Conservation (phyloP, 2,888 invertebrate genomes). For the Monochamus alternatus region DNA sequence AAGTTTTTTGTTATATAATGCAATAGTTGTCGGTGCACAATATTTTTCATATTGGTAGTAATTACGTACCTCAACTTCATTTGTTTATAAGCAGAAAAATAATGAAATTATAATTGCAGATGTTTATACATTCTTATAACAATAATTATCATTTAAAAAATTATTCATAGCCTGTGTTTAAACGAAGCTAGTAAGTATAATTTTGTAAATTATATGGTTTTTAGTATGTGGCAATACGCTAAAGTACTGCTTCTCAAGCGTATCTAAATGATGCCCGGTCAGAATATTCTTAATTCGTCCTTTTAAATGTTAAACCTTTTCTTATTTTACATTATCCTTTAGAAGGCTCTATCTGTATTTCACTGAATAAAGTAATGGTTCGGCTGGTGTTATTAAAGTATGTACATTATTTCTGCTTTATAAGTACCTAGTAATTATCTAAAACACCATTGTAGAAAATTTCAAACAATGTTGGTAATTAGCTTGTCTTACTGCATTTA, state of each 20-base stretch:
- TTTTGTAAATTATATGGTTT: not conserved
- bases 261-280: too few relatives aligned
- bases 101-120: slow-evolving; percentile 24
- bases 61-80: slow-evolving; percentile 23
- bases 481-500: slow-evolving; percentile 49
- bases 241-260: too few relatives aligned
- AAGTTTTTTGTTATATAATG: slow-evolving; percentile 44
- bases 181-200: not conserved
- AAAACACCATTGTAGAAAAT: slow-evolving; percentile 43
- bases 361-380: not conserved
- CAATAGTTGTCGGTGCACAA: slow-evolving; percentile 39
- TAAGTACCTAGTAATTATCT: slow-evolving; percentile 41
- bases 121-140: not conserved
- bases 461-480: slow-evolving; percentile 47
- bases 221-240: too few relatives aligned
- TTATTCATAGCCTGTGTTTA: not conserved
- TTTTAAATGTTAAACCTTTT: too few relatives aligned
- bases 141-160: slow-evolving; percentile 9
- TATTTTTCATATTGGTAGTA: slow-evolving; percentile 35
- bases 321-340: too few relatives aligned
- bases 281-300: too few relatives aligned
- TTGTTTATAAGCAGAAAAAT: slow-evolving; percentile 23
- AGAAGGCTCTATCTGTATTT: not conserved
- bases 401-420: slow-evolving; percentile 43
- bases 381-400: slow-evolving; percentile 41